Evolutionary conservation across 2,797 vertebrate genomes (phyloP), one percentile per base, ranked within the genome.

Genomic region (Anabacerthia variegaticeps): DNA sequence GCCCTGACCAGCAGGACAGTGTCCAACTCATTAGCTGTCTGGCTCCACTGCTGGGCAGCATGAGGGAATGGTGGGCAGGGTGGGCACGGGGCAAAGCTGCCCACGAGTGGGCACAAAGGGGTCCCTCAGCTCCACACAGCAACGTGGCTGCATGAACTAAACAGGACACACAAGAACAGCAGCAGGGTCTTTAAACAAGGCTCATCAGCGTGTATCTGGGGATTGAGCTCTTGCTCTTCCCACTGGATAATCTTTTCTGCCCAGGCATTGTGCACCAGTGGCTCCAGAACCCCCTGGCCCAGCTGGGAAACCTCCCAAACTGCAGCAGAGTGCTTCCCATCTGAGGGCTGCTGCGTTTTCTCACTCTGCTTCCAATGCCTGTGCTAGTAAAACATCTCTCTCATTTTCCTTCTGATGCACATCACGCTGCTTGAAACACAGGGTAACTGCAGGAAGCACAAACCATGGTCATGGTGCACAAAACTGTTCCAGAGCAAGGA

Each of bases 151-250:
- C 8, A 1, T 10, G 12, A 67, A 16, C 41, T 20, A 8, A 28
- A 0, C 1, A 26, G 39, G 37, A 15, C 24, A 7, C 52, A 30
- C 16, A 28, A 44, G 67, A 5, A 3, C 12, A 84, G 39, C 72
- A 67, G 52, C 30, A 12, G 28, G 7, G 4, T 14, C 20, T 74
- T 46, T 37, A 28, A 32, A n/a, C 4, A 7, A 32, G 39, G 5
- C 48, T n/a, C 24, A 55, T 9, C 28, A 7, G 1, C 0, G 0
- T 36, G 7, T 39, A 1, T 49, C 43, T 62, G 67, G 51, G 37
- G 9, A 6, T 1, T 23, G 59, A 84, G 30, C 21, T 73, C 71
- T 28, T 81, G 28, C 20, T 79, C 30, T 49, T 80, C 18, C 56
- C 0, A 0, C 19, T 44, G 62, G 41, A 7, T 26, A 3, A 56